These are phyloP conservation scores for Pilophorus perplexus DNA, from an alignment of 2,888 invertebrate species.

Conservation along the genomic window DNA sequence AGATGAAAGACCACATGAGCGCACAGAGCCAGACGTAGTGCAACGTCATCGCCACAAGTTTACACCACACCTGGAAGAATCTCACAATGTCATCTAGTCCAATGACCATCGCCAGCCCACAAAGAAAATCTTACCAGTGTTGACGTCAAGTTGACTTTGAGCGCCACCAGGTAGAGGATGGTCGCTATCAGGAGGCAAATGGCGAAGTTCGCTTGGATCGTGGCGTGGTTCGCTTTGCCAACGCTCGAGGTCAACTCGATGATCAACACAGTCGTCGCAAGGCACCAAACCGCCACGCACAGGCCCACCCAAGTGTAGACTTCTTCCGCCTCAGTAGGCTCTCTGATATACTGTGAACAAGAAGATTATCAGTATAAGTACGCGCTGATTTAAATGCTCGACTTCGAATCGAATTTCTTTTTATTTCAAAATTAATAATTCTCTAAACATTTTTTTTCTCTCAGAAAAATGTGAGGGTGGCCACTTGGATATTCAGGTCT, in stretches of 20 bases:
- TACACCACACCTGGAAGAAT: conserved; percentile 67
- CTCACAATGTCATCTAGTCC: too few relatives aligned
- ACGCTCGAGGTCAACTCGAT: conserved; percentile 74
- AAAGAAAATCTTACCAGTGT: conserved; percentile 79
- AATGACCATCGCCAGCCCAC: too few relatives aligned
- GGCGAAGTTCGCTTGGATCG: conserved; percentile 90
- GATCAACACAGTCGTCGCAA: conserved; percentile 75
- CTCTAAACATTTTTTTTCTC: too few relatives aligned
- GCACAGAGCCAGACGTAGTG: conserved; percentile 91
- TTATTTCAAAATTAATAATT: too few relatives aligned
- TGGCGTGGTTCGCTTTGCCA: conserved; percentile 74
- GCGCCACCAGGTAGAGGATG: conserved; percentile 78
- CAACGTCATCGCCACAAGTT: conserved; percentile 81
- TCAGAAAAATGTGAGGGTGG: too few relatives aligned
- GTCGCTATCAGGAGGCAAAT: conserved; percentile 84
- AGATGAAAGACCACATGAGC: conserved; percentile 88
- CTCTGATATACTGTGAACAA: conserved; percentile 73
- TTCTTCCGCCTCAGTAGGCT: conserved; percentile 80
- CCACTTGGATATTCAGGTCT: too few relatives aligned
- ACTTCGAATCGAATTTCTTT: too few relatives aligned
- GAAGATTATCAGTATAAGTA: too few relatives aligned
- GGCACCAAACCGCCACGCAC: conserved; percentile 74
- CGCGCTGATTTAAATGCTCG: too few relatives aligned
- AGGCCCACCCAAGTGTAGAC: conserved; percentile 88
- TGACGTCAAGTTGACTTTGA: conserved; percentile 62